Evolutionary conservation across 2,113 vertebrate genomes (phyloP).

Genomic region (Salvelinus sp.): DNA sequence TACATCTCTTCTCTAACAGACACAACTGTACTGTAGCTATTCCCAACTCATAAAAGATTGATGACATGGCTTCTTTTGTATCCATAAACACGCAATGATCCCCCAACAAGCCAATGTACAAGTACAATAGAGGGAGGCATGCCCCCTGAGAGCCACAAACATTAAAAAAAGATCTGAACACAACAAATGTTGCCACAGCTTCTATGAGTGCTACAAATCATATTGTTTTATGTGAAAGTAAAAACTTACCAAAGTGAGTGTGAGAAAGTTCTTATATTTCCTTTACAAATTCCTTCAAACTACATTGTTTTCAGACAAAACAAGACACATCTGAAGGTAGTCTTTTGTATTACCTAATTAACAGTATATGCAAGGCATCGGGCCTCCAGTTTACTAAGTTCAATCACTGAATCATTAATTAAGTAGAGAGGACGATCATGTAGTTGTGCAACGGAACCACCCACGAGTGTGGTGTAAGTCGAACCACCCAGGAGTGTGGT

Average conservation of each 20-base stretch:
- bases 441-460: no score
- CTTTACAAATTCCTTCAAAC: neutral
- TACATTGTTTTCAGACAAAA: neutral
- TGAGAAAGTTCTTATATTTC: neutral
- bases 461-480: no score
- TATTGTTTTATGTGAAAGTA: neutral
- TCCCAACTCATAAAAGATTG: conserved; percentile 49
- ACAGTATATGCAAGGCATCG: no score
- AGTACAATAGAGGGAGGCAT: neutral
- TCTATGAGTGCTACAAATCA: conserved; percentile 1
- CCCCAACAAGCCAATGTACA: conserved; percentile 5
- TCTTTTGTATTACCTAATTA: neutral
- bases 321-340: neutral
- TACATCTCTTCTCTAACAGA: conserved; percentile 27
- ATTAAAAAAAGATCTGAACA: neutral
- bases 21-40: conserved; percentile 15
- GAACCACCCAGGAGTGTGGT: no score
- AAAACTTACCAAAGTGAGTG: neutral
- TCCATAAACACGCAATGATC: conserved; percentile 45
- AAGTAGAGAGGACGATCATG: no score
- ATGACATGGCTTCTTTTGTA: conserved; percentile 50
- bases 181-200: conserved; percentile 18
- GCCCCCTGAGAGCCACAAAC: neutral
- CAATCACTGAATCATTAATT: neutral
- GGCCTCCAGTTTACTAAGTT: neutral